Evolutionary conservation across 2,797 vertebrate species (phyloP).

Genomic region (Sebastes reedi): DNA sequence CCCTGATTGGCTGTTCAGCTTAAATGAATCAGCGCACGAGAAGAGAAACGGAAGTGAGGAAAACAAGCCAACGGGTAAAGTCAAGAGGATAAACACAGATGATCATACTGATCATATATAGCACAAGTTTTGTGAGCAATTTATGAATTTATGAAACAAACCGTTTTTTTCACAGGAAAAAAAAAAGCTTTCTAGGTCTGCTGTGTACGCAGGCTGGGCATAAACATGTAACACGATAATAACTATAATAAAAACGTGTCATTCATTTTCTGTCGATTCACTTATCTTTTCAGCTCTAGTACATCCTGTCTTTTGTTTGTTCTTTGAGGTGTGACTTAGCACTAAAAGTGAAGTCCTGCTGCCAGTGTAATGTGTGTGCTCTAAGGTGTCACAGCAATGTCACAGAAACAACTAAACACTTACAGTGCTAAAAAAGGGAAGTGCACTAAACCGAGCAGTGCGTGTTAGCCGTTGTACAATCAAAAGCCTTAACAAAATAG

Average conservation of each 20-base stretch:
- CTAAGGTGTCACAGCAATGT: background rate
- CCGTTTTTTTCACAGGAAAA: background rate
- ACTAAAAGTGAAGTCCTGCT: background rate
- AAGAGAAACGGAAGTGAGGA: too few species aligned
- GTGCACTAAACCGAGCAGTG: background rate
- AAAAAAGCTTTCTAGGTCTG: background rate
- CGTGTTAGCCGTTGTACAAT: background rate
- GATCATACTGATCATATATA: too few species aligned
- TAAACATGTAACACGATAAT: background rate
- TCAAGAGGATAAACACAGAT: too few species aligned
- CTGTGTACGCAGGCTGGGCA: background rate
- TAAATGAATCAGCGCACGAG: too few species aligned
- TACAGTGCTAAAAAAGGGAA: background rate
- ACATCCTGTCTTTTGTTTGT: background rate
- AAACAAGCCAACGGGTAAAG: too few species aligned
- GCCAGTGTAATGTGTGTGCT: background rate
- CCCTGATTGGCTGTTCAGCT: too few species aligned
- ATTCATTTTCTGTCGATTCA: background rate
- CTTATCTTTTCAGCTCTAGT: background rate
- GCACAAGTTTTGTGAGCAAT: background rate
- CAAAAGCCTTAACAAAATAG: background rate
- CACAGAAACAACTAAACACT: background rate
- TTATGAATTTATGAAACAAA: background rate
- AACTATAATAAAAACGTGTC: background rate
- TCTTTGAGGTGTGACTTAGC: background rate